Evolutionary conservation across 2,888 invertebrate species (phyloP).

Genomic region (Nasonia oneida): DNA sequence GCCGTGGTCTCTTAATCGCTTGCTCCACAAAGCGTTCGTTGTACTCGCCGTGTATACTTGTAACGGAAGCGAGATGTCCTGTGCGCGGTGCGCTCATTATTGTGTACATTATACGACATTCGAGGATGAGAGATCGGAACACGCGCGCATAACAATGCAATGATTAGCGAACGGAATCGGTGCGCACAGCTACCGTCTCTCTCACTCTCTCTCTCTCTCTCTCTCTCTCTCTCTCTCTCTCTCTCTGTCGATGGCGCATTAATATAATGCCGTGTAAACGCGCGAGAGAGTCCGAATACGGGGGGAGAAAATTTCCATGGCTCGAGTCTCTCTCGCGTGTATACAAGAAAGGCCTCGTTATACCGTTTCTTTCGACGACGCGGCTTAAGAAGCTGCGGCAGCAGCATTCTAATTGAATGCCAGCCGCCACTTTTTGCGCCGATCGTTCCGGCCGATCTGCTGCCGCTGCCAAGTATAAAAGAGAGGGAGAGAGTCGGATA

Average conservation of each 20-base stretch:
- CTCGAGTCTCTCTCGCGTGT: not conserved
- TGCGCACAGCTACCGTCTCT: not conserved
- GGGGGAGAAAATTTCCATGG: slow-evolving; percentile 7
- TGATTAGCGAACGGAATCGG: not conserved
- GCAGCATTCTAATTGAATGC: slow-evolving; percentile 32
- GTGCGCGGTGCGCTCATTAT: not conserved
- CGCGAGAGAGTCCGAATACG: not conserved
- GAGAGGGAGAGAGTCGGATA: slow-evolving; percentile 3
- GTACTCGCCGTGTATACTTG: not conserved
- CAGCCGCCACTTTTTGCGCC: slow-evolving; percentile 12
- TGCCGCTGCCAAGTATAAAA: too few species aligned
- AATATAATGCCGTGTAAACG: too few species aligned
- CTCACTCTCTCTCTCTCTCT: too few species aligned
- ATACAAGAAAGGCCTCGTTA: slow-evolving; percentile 69
- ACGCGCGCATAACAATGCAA: not conserved
- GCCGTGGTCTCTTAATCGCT: not conserved
- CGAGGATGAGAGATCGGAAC: not conserved
- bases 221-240: too few species aligned
- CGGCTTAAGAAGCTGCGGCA: slow-evolving; percentile 52
- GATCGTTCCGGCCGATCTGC: not conserved
- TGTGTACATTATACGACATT: not conserved
- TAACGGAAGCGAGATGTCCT: too few species aligned
- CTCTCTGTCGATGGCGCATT: too few species aligned
- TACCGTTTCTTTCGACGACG: slow-evolving; percentile 70
- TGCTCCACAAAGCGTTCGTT: not conserved